Conservation (phyloP, 2,113 vertebrate species). For the Rousettus leschenaultii region DNA sequence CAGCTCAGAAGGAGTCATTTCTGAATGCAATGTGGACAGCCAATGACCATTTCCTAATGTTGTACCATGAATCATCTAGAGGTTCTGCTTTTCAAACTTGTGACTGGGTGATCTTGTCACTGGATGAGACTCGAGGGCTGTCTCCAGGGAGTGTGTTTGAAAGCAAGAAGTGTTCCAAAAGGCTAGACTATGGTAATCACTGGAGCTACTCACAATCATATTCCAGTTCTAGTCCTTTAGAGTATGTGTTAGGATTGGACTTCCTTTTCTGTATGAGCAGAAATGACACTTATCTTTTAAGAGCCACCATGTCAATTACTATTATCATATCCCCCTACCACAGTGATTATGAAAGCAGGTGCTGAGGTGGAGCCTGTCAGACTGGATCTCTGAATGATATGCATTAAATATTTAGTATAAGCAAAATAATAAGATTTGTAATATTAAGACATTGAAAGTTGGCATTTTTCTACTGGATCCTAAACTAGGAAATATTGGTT, state of each 20-base stretch:
- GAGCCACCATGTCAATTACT: neutral
- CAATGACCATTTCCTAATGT: neutral
- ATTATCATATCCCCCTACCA: neutral
- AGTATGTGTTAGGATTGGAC: neutral
- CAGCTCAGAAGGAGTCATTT: neutral
- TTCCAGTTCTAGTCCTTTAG: neutral
- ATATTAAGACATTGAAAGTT: neutral
- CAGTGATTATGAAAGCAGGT: neutral
- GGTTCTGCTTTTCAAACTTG: neutral
- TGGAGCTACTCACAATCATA: neutral
- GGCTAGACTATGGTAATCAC: neutral
- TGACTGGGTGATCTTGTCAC: neutral
- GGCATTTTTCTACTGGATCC: neutral
- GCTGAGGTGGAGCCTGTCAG: neutral
- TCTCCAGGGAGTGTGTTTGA: neutral
- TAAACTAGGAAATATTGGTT: neutral
- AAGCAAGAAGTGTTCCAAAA: neutral
- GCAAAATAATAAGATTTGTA: neutral
- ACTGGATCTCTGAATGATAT: neutral
- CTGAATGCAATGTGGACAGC: neutral
- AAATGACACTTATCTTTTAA: neutral
- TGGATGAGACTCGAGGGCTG: neutral
- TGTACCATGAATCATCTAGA: neutral
- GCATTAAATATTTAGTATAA: neutral
- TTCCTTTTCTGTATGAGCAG: neutral